These are phyloP conservation scores for Ennomos fuscantarius DNA, from an alignment of 2,888 invertebrate genomes.

Conservation along the genomic window DNA sequence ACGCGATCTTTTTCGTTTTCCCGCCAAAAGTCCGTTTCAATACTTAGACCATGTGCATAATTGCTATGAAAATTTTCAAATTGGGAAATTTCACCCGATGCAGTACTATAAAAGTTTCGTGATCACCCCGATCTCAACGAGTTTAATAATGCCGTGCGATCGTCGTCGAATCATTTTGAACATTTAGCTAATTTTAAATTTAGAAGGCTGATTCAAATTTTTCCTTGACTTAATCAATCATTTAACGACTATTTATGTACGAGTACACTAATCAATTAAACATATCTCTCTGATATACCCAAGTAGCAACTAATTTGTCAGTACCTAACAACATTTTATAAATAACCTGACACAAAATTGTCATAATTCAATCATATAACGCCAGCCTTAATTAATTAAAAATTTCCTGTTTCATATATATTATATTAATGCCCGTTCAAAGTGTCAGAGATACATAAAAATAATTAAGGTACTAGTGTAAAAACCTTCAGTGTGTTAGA, in stretches of 20 bases:
- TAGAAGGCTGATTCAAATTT: too few relatives aligned
- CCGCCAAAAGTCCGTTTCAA: too few relatives aligned
- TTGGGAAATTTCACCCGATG: too few relatives aligned
- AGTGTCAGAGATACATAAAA: conserved; percentile 32
- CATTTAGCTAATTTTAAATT: too few relatives aligned
- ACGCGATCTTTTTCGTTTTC: too few relatives aligned
- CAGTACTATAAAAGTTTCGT: too few relatives aligned
- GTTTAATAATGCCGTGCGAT: too few relatives aligned
- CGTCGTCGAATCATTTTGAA: too few relatives aligned
- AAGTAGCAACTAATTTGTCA: conserved; percentile 26
- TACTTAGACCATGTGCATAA: too few relatives aligned
- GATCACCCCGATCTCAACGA: too few relatives aligned
- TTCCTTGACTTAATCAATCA: neutral
- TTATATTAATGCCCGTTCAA: conserved; percentile 31
- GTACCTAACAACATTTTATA: conserved; percentile 20
- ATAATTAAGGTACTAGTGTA: conserved; percentile 34
- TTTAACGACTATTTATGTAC: conserved; percentile 2
- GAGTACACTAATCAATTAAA: conserved; percentile 13
- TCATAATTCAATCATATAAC: conserved; percentile 28
- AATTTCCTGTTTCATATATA: conserved; percentile 32
- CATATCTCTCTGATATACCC: conserved; percentile 1
- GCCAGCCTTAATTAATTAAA: conserved; percentile 26
- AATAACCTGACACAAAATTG: conserved; percentile 26
- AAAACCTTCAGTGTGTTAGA: conserved; percentile 29
- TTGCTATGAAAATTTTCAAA: too few relatives aligned